These are phyloP conservation scores for Eupleurogrammus muticus DNA, from an alignment of 2,797 vertebrate genomes.

Conservation along the genomic window DNA sequence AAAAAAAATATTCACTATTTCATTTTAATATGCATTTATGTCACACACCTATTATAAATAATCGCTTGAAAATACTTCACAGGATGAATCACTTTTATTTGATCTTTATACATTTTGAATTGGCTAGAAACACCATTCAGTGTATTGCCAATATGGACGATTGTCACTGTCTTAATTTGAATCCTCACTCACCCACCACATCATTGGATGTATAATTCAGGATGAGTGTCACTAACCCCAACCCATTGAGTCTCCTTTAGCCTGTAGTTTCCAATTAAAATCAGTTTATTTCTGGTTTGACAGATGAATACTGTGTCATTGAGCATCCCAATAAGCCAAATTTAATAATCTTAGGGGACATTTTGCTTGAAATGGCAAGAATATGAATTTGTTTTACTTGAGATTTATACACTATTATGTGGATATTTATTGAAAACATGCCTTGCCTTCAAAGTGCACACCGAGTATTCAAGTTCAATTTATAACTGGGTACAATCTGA, in stretches of 20 bases:
- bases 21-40: constrained; percentile 60
- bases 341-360: constrained; percentile 14
- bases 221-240: constrained; percentile 39
- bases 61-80: constrained; percentile 13
- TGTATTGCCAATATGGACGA: constrained; percentile 13
- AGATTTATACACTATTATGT: constrained; percentile 26
- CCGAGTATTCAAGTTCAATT: constrained; percentile 48
- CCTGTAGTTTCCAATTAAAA: constrained; percentile 12
- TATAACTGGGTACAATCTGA: constrained; percentile 22
- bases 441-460: constrained; percentile 30
- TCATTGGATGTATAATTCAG: constrained; percentile 55
- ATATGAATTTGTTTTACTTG: constrained; percentile 34
- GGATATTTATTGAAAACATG: constrained; percentile 18
- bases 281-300: constrained; percentile 44
- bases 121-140: constrained; percentile 2
- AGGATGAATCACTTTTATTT: background rate
- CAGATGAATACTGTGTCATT: constrained; percentile 29
- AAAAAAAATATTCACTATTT: constrained; percentile 46
- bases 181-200: constrained; percentile 19
- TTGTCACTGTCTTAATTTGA: constrained; percentile 25
- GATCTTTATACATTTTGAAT: constrained; percentile 3
- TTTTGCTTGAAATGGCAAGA: constrained; percentile 44
- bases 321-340: constrained; percentile 22
- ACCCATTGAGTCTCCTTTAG: constrained; percentile 33
- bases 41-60: background rate